Percentiles rank a stretch among this genome's conserved stretches.
phyloP scores from a whole-genome alignment of 2,113 vertebrate genomes.

The Tiliqua scincoides region DNA sequence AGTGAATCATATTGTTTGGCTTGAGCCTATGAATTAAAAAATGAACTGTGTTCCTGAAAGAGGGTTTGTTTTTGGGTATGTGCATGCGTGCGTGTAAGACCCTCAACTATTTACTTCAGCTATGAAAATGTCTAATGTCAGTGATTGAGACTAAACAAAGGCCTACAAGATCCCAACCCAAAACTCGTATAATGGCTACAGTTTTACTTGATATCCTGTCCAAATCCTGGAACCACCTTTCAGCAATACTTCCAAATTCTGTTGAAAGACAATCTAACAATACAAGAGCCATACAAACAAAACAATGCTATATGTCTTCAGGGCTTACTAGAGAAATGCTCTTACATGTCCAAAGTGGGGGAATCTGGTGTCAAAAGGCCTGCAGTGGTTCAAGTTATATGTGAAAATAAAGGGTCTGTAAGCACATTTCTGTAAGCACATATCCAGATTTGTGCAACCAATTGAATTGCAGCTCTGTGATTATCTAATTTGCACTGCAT shows the following conservation, averaged over 20 bases:
- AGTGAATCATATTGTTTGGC: neutral
- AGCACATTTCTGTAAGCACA: neutral
- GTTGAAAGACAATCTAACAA: neutral
- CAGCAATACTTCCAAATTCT: neutral
- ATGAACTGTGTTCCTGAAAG: neutral
- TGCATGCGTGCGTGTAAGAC: no score
- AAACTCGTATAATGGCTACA: neutral
- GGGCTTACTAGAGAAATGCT: neutral
- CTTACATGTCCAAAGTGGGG: no score
- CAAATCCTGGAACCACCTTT: no score
- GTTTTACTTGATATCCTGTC: neutral
- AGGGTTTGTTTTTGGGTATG: neutral
- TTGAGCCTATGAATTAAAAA: neutral
- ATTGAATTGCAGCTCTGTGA: neutral
- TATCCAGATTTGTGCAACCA: neutral
- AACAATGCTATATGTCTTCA: neutral
- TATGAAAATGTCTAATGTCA: no score
- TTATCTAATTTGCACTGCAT: neutral
- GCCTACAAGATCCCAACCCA: no score
- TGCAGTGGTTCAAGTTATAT: neutral
- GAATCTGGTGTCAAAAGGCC: neutral
- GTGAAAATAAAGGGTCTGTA: neutral
- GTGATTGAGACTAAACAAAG: neutral
- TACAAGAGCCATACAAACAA: neutral
- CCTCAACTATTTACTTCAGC: neutral